Percentiles rank a stretch among this genome's conserved stretches.
phyloP scores from a whole-genome alignment of 2,797 vertebrate species.

The Sitta carolinensis region DNA sequence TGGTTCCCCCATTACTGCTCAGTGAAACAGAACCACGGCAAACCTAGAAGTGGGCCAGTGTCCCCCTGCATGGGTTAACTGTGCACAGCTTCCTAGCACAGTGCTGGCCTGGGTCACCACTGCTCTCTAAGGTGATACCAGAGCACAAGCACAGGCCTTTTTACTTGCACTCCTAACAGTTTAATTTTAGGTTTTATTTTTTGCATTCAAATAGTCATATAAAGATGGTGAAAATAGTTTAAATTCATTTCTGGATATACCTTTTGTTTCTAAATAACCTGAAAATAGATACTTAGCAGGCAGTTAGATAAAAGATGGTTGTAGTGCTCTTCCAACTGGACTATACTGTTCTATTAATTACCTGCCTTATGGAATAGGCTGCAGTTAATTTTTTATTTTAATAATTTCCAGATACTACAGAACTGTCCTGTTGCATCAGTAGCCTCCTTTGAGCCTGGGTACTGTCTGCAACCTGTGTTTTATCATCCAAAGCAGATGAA shows the following conservation, averaged over 20 bases:
- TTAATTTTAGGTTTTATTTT: neutral
- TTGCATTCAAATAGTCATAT: neutral
- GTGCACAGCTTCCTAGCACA: neutral
- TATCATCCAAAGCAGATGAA: neutral
- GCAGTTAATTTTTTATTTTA: neutral
- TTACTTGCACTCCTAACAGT: accelerated
- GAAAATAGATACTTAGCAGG: neutral
- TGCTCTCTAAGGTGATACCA: neutral
- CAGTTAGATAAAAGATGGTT: neutral
- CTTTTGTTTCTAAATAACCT: neutral
- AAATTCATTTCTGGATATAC: neutral
- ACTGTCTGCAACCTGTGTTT: neutral
- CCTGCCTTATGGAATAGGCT: neutral
- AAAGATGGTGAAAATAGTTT: neutral
- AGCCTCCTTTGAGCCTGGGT: neutral
- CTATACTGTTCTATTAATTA: neutral
- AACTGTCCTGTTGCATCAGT: neutral
- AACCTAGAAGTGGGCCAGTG: neutral
- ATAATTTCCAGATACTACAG: neutral
- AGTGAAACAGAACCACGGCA: neutral
- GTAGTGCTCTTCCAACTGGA: neutral
- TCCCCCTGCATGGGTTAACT: neutral
- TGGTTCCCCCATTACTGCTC: neutral
- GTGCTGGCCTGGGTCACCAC: neutral
- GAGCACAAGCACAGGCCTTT: neutral